Evolutionary conservation across 1,140 invertebrate genomes (phyloP).

Genomic region (Euura lappo): DNA sequence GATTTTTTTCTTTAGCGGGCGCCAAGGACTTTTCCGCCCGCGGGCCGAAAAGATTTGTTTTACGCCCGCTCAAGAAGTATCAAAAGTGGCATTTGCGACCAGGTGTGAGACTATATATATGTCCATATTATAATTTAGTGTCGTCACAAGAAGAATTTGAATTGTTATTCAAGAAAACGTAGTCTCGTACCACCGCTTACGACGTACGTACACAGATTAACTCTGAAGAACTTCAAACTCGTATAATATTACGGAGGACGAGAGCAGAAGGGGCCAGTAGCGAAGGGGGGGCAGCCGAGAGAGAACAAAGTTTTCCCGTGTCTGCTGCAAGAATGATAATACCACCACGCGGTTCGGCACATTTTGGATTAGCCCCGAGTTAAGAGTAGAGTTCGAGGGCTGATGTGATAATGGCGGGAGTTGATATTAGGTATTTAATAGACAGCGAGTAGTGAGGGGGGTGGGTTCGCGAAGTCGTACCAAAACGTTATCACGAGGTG

Average conservation of each 20-base stretch:
- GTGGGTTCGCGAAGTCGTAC: constrained; percentile 42
- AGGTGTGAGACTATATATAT: too few species aligned
- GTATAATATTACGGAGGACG: constrained; percentile 30
- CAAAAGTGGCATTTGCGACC: too few species aligned
- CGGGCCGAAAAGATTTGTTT: too few species aligned
- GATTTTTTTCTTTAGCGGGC: too few species aligned
- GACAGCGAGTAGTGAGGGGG: constrained; percentile 47
- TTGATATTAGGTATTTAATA: constrained; percentile 56
- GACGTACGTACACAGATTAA: constrained; percentile 33
- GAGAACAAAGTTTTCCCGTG: constrained; percentile 40
- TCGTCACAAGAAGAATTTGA: neutral
- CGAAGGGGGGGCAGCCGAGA: neutral
- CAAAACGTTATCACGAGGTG: constrained; percentile 44
- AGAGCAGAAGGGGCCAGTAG: too few species aligned
- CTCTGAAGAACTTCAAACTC: constrained; percentile 43
- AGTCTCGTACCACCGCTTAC: constrained; percentile 14
- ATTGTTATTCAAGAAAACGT: constrained; percentile 7
- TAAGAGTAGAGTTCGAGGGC: constrained; percentile 12
- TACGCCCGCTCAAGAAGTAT: too few species aligned
- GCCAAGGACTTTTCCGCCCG: too few species aligned
- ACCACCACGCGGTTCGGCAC: constrained; percentile 39
- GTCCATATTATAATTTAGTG: too few species aligned
- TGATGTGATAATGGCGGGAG: constrained; percentile 21
- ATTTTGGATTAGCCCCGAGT: constrained; percentile 49
- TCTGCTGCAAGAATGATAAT: constrained; percentile 55